Evolutionary conservation across 2,113 vertebrate genomes (phyloP), one percentile per base, ranked within the genome.

Genomic region (Syngnathus floridae): DNA sequence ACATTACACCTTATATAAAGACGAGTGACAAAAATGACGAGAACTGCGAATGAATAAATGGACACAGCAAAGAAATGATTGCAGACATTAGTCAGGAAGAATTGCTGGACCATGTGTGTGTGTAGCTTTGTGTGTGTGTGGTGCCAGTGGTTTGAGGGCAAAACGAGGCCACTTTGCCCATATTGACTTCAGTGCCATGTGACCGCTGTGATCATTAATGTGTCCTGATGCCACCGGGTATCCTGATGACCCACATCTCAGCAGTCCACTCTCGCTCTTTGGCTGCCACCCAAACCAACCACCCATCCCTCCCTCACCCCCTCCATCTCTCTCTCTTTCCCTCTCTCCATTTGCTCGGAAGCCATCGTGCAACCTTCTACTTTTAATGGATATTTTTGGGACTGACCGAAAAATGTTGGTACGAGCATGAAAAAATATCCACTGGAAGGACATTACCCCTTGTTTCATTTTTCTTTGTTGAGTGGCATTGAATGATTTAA

Each of bases 231-330:
- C 86, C 87, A 89, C 82, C 76, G 87, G 84, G 84, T 83, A 88
- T 89, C 86, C 84, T 86, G 86, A 84, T 89, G 87, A 88, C 86
- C 87, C 83, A 89, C 84, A 89, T 88, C 84, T 88, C 86, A 78
- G 83, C 84, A 79, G 82, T 85, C 80, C 84, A 68, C 85, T 85
- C 81, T 82, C 75, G 40, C 78, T 77, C 72, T 66, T 67, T 88
- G 80, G 85, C 82, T 75, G 68, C 66, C 48, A 63, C 76, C 83
- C 85, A 86, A 77, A 73, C 62, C 67, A 68, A 77, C 68, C n/a
- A 67, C 76, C 52, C 71, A 43, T n/a, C 61, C 58, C 65, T 4
- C 52, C 68, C 17, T 22, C 52, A 4, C 62, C 48, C 56, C 2
- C 67, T 38, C 70, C 12, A 59, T 16, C 64, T 36, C 67, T 51